Conservation (phyloP, 2,113 vertebrate genomes). For the Corythaixoides concolor region DNA sequence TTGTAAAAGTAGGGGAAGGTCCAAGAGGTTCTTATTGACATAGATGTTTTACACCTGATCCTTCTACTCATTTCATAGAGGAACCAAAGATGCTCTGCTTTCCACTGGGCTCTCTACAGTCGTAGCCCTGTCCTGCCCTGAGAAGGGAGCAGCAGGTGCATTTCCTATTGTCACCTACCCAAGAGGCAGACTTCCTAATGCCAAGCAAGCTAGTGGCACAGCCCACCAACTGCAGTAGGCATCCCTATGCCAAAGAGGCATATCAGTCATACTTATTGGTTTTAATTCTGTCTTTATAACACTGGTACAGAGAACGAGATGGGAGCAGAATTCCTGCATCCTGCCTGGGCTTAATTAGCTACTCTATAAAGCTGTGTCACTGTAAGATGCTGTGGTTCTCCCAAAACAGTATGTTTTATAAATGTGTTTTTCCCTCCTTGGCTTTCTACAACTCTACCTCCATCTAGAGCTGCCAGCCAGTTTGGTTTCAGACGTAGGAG, state of each 20-base stretch:
- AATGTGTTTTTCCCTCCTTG: neutral
- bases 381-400: neutral
- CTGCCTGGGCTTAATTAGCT: neutral
- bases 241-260: neutral
- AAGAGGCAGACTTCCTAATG: neutral
- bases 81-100: neutral
- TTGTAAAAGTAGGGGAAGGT: neutral
- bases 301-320: neutral
- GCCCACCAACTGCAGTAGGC: neutral
- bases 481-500: neutral
- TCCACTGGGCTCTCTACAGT: neutral
- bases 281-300: neutral
- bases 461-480: neutral
- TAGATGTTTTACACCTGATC: neutral
- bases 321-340: neutral
- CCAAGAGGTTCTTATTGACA: neutral
- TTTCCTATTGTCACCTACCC: neutral
- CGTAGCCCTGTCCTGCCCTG: neutral
- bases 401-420: neutral
- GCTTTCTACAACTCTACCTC: neutral
- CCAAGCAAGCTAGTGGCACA: neutral
- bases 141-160: neutral
- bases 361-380: neutral
- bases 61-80: neutral
- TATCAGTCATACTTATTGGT: neutral